A percentile compares a stretch with the other conserved stretches of the same genome.
Conservation (phyloP, 2,113 vertebrate species). For the Hylia prasina region DNA sequence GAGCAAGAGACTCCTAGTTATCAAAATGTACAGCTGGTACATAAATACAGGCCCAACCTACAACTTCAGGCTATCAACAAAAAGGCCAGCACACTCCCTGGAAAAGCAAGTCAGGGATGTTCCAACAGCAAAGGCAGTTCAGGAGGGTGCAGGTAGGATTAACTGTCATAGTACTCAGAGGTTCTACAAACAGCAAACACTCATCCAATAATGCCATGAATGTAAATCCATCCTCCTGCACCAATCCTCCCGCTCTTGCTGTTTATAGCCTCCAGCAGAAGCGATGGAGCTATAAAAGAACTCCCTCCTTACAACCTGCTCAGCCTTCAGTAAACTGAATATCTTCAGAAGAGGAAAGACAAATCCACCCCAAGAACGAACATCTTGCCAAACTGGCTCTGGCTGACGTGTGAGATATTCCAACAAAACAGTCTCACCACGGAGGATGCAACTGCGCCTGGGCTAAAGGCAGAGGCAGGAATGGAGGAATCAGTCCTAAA, state of each 20-base stretch:
- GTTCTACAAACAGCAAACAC: neutral
- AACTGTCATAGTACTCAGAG: neutral
- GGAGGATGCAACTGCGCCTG: fast-evolving
- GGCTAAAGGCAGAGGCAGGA: neutral
- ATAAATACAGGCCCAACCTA: neutral
- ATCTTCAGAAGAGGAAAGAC: neutral
- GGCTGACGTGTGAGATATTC: fast-evolving
- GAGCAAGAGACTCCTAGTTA: neutral
- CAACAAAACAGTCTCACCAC: neutral
- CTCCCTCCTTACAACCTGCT: conserved; percentile 20
- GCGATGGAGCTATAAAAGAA: neutral
- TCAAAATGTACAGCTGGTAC: neutral
- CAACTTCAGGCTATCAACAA: neutral
- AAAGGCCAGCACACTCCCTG: fast-evolving
- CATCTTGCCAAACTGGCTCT: neutral
- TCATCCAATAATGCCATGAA: neutral
- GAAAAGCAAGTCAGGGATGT: neutral
- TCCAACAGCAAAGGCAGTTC: neutral
- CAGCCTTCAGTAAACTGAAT: neutral
- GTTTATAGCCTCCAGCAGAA: conserved; percentile 22
- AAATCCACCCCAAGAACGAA: neutral
- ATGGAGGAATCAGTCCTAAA: neutral
- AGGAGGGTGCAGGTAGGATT: neutral
- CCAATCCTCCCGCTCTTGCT: neutral
- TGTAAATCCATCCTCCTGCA: neutral